Evolutionary conservation across 2,113 vertebrate species (phyloP).

Genomic region (Andinoacara biseriatus): DNA sequence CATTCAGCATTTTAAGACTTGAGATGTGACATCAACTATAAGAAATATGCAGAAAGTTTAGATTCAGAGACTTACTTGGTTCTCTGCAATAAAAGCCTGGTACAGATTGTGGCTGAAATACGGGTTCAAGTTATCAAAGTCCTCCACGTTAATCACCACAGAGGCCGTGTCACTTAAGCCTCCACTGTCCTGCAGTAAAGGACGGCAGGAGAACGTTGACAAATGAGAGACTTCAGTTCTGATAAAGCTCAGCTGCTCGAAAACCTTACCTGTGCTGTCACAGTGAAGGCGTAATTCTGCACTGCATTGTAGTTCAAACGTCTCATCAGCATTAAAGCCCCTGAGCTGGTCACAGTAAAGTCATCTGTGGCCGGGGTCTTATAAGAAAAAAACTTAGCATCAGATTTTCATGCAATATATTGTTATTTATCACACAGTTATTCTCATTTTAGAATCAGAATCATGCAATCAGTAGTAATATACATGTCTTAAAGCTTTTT

Average conservation of each 20-base stretch:
- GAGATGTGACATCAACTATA: too few relatives aligned
- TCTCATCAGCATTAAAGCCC: slow-evolving; percentile 69
- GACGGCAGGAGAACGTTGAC: rapidly evolving
- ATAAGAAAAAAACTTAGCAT: neutral
- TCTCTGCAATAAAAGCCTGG: slow-evolving; percentile 73
- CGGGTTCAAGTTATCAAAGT: slow-evolving; percentile 84
- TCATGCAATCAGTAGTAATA: too few relatives aligned
- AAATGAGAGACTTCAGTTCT: neutral
- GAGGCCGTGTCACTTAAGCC: slow-evolving; percentile 35
- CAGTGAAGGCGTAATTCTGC: slow-evolving; percentile 72
- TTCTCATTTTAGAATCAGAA: too few relatives aligned
- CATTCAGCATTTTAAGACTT: neutral
- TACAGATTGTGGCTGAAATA: slow-evolving; percentile 80
- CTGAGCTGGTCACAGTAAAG: slow-evolving; percentile 74
- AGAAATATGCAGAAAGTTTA: neutral
- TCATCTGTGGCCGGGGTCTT: slow-evolving; percentile 74
- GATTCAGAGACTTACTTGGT: slow-evolving; percentile 67
- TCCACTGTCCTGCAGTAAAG: slow-evolving; percentile 50
- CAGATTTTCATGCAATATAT: neutral
- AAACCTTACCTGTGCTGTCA: slow-evolving; percentile 76
- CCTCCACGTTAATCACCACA: slow-evolving; percentile 69
- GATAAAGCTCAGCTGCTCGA: neutral
- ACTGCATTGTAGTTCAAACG: slow-evolving; percentile 78
- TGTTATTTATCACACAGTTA: too few relatives aligned
- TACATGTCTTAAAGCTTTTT: too few relatives aligned